Base-by-base conservation (phyloP, 92 coral and sea anemone genomes). In the Paramuricea clavata region DNA sequence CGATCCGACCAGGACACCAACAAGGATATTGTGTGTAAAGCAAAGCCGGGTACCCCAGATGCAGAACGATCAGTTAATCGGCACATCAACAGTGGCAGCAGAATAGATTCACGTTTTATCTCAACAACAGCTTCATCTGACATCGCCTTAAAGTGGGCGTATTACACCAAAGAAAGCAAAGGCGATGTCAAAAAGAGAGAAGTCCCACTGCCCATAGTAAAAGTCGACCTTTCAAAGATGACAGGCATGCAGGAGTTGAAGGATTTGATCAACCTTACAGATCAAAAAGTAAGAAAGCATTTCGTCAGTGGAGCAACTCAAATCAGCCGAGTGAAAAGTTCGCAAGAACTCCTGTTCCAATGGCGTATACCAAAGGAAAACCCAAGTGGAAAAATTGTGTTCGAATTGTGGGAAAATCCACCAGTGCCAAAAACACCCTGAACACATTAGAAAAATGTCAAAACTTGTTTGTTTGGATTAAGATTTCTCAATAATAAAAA, bases 211-310 rank as follows among this genome's bases (percentile, higher is more conserved):
- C 52, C 76, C 3, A 70, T 70, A 6, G 16, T 70, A 0, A 44
- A 34, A 8, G 33, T 70, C 25, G 6, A 70, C 76, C 76, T 70
- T 34, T 70, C 76, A 23, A 70, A 26, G 9, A 70, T 70, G 28
- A 34, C n/a, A 2, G 62, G 62, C 2, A 39, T 21, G 49, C 25
- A 34, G 27, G 49, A 70, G 26, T 21, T 33, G 30, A 15, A 30
- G 10, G 33, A 39, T 2, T 7, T 70, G 76, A 70, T 70, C 26
- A 70, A 70, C 30, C 49, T 70, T 11, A 70, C 76, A 33, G 16
- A 70, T 19, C 23, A 70, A 70, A 31, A 30, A 39, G 76, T 34
- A 1, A 0, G 43, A 7, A 23, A 39, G 5, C 44, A 70, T 34
- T 34, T 30, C 26, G 19, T 70, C 26, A 39, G 9, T 0, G 76